Evolutionary conservation across 1,140 invertebrate genomes (phyloP), one percentile per base, ranked within the genome.

Genomic region (Rhyacophila brunnea): DNA sequence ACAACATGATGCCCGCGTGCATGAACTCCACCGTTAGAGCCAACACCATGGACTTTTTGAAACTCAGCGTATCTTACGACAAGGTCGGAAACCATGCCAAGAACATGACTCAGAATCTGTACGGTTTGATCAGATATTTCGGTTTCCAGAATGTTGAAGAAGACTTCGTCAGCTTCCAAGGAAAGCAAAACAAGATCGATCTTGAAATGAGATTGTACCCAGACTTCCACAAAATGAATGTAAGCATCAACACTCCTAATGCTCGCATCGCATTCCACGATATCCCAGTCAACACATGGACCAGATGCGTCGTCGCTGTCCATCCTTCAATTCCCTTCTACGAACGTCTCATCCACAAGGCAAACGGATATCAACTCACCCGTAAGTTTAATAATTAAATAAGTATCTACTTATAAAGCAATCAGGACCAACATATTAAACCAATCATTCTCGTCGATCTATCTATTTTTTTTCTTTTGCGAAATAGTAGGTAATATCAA

Each of bases 1-100:
- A 84, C 64, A 71, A 79, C 47, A 75, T 81, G 56, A 70, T 80
- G 18, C 66, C 68, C 2, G 71, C 74, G 52, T 87, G 86, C 66
- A 74, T 78, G 34, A 77, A 81, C 28, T 70, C 79, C 48, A 80
- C 79, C 9, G 55, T 73, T 1, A 61, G 68, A 15, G 78, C 80
- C 1, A 75, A 78, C 18, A 64, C 75, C 19, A 68, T 81, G 1
- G 78, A 88, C 64, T 63, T 70, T 47, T 63, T 78, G 11, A 72
- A 72, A 40, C 60, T 78, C 6, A 62, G 70, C 13, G 60, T 79
- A 3, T 67, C 75, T 7, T 81, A 77, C 67, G 72, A 81, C 36
- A 75, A 81, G 19, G 32, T 79, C 0, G 71, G 62, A 44, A 59
- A 70, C 6, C 5, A 46, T 3, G 55, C 64, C 6, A 71, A 62